Percentiles rank a stretch among this genome's conserved stretches.
Evolutionary conservation across 1,140 invertebrate genomes (phyloP).

Genomic region (Zaprionus gabonicus): DNA sequence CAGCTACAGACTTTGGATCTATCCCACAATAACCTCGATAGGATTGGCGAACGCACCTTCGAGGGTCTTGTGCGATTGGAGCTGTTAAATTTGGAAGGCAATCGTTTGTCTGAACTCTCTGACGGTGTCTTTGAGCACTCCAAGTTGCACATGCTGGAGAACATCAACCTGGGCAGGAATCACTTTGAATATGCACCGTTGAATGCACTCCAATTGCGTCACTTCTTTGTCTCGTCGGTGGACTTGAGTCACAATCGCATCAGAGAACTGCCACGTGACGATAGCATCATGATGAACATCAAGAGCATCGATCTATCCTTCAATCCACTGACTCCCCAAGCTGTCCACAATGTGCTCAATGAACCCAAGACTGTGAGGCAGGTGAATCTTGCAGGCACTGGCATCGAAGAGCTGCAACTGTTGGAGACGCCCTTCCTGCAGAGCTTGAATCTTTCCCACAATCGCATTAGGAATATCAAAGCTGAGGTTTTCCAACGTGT

Average conservation of each 20-base stretch:
- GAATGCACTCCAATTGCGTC: conserved; percentile 92
- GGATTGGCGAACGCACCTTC: conserved; percentile 91
- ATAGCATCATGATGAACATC: conserved; percentile 93
- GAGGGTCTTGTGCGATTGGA: conserved; percentile 92
- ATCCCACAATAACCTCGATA: conserved; percentile 90
- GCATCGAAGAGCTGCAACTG: conserved; percentile 88
- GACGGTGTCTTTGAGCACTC: conserved; percentile 93
- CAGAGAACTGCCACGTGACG: conserved; percentile 91
- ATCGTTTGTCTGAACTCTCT: conserved; percentile 90
- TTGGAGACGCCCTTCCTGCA: conserved; percentile 95
- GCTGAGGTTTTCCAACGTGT: conserved; percentile 90
- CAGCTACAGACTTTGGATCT: conserved; percentile 93
- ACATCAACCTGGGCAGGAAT: conserved; percentile 92
- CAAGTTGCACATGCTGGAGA: conserved; percentile 91
- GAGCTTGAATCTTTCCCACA: conserved; percentile 92
- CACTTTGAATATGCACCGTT: conserved; percentile 91
- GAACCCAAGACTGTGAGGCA: conserved; percentile 94
- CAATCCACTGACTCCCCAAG: conserved; percentile 91
- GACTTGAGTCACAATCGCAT: conserved; percentile 93
- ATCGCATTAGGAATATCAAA: conserved; percentile 89
- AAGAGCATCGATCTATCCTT: conserved; percentile 94
- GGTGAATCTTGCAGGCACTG: conserved; percentile 92
- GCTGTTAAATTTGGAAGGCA: conserved; percentile 90
- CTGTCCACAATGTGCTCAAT: conserved; percentile 90
- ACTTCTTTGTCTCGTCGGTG: conserved; percentile 91